Evolutionary conservation across 2,888 invertebrate species (phyloP).

Genomic region (Tineola bisselliella): DNA sequence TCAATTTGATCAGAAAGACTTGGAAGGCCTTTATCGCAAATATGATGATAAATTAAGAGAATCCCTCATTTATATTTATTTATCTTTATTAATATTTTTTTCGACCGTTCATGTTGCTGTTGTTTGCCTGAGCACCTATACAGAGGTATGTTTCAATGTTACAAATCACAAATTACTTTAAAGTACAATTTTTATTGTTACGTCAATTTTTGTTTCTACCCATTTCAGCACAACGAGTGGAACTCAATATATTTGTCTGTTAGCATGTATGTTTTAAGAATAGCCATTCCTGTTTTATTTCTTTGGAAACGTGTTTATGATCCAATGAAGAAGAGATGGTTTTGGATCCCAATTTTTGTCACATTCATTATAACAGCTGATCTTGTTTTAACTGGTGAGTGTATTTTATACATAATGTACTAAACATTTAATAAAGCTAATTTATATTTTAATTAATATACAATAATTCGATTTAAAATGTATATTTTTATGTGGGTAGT

Average conservation of each 20-base stretch:
- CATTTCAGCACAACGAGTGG: slow-evolving; percentile 50
- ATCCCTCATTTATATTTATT: slow-evolving; percentile 80
- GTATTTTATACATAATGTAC: too few species aligned
- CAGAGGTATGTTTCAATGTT: slow-evolving; percentile 39
- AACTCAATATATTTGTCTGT: slow-evolving; percentile 46
- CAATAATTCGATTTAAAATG: too few species aligned
- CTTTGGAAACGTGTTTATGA: slow-evolving; percentile 47
- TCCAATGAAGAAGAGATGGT: slow-evolving; percentile 43
- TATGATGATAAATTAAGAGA: slow-evolving; percentile 82
- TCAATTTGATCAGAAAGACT: slow-evolving; percentile 77
- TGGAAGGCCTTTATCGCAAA: slow-evolving; percentile 77
- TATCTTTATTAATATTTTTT: slow-evolving; percentile 74
- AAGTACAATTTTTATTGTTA: too few species aligned
- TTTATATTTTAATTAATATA: neutral
- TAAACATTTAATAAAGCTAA: too few species aligned
- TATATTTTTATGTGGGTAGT: too few species aligned
- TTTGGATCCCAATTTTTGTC: slow-evolving; percentile 49
- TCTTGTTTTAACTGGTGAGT: slow-evolving; percentile 61
- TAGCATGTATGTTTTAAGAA: slow-evolving; percentile 48
- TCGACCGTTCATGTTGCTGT: slow-evolving; percentile 70
- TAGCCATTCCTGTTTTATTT: slow-evolving; percentile 39
- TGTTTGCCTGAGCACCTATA: slow-evolving; percentile 59
- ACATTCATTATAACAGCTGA: slow-evolving; percentile 54
- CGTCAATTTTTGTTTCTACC: too few species aligned
- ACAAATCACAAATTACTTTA: too few species aligned